phyloP scores from a whole-genome alignment of 2,797 vertebrate species.

The Ambastaia sidthimunki region DNA sequence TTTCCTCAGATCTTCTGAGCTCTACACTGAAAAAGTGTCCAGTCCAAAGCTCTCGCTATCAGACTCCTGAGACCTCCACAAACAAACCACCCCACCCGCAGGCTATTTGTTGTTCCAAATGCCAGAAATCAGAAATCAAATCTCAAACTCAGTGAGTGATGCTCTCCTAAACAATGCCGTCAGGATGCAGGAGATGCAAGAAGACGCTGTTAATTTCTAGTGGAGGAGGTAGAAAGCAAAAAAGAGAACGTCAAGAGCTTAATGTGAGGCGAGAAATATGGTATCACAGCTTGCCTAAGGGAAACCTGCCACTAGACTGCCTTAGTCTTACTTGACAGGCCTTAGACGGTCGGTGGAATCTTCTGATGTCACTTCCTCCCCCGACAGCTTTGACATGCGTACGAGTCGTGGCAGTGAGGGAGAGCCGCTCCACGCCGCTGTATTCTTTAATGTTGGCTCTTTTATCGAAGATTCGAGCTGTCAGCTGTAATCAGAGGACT shows the following conservation, averaged over 20 bases:
- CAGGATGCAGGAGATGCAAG: background rate
- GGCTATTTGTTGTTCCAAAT: background rate
- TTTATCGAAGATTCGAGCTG: slow-evolving; percentile 81
- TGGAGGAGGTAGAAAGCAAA: slow-evolving; percentile 11
- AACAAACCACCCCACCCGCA: background rate
- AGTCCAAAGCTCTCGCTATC: slow-evolving; percentile 14
- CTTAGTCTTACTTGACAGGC: slow-evolving; percentile 78
- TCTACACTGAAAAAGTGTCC: background rate
- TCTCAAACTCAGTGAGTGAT: background rate
- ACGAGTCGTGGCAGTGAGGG: slow-evolving; percentile 64
- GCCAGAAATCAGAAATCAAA: background rate
- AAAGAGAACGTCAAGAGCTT: slow-evolving; percentile 49
- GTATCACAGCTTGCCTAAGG: slow-evolving; percentile 81
- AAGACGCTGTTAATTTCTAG: slow-evolving; percentile 25
- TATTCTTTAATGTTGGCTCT: slow-evolving; percentile 81
- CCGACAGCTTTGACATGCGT: slow-evolving; percentile 77
- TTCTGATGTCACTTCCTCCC: slow-evolving; percentile 80
- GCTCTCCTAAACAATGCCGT: background rate
- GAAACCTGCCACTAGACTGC: slow-evolving; percentile 78
- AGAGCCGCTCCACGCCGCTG: slow-evolving; percentile 66
- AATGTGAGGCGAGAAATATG: slow-evolving; percentile 73
- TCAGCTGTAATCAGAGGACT: slow-evolving; percentile 78
- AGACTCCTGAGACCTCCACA: background rate
- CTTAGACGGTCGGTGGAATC: slow-evolving; percentile 75
- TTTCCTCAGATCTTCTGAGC: slow-evolving; percentile 11